phyloP scores from a whole-genome alignment of 2,888 invertebrate genomes.

The Brachyptera risi region DNA sequence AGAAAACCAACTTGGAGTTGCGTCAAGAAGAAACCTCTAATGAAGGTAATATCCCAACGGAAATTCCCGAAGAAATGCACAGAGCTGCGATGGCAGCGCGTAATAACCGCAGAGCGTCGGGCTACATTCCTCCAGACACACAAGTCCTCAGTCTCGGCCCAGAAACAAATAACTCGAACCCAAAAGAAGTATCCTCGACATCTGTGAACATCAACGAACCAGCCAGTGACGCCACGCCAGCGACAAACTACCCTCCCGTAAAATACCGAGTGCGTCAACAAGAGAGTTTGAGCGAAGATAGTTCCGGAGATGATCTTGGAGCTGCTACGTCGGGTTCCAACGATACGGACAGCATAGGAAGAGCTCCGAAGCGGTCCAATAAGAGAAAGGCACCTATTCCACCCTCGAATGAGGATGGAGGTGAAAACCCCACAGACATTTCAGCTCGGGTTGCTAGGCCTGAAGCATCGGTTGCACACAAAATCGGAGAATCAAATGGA shows the following conservation, averaged over 20 bases:
- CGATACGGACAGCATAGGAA: slow-evolving; percentile 40
- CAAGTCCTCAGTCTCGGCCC: not conserved
- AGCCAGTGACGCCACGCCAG: not conserved
- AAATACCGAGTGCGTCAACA: not conserved
- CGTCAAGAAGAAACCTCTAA: not conserved
- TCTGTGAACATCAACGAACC: slow-evolving; percentile 42
- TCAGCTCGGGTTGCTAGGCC: no score
- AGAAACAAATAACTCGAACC: no score
- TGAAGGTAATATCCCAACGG: slow-evolving; percentile 54
- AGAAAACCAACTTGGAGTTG: no score
- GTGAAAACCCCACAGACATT: not conserved
- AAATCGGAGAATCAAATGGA: not conserved
- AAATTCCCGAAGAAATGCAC: slow-evolving; percentile 66
- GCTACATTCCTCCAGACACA: not conserved
- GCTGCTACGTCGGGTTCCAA: slow-evolving; percentile 4
- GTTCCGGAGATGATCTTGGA: slow-evolving; percentile 32
- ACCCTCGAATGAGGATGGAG: slow-evolving; percentile 46
- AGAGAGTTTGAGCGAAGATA: slow-evolving; percentile 39
- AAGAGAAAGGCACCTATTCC: slow-evolving; percentile 70
- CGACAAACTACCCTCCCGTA: not conserved
- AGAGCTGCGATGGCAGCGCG: slow-evolving; percentile 68
- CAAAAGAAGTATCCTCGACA: not conserved
- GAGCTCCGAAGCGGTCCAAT: slow-evolving; percentile 55
- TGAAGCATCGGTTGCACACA: not conserved
- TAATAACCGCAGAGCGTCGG: slow-evolving; percentile 58